phyloP scores from a whole-genome alignment of 2,113 vertebrate species.

The Phaethon lepturus region DNA sequence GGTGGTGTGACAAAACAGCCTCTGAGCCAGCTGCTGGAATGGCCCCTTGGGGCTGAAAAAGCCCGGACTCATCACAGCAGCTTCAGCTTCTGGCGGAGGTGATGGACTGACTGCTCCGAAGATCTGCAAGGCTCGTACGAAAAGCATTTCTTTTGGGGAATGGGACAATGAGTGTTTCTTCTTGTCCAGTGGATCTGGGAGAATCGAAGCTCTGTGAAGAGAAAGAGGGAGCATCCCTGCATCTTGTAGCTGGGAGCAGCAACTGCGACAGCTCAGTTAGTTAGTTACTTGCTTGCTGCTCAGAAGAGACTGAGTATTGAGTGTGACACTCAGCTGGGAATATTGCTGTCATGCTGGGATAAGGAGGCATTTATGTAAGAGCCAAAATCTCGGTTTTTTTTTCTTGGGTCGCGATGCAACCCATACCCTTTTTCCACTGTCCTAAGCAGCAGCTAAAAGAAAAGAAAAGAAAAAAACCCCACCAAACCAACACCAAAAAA shows the following conservation, averaged over 20 bases:
- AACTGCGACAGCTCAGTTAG: background rate
- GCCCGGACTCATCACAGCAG: fast-evolving
- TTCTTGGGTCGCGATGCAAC: background rate
- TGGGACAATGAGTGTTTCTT: fast-evolving
- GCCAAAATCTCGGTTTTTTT: background rate
- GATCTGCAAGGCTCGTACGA: fast-evolving
- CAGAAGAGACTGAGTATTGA: fast-evolving
- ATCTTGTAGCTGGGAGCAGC: fast-evolving
- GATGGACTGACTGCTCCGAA: fast-evolving
- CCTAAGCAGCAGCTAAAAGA: background rate
- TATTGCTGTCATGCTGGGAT: fast-evolving
- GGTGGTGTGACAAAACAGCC: background rate
- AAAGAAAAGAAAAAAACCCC: too few species aligned
- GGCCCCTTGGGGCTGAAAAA: background rate
- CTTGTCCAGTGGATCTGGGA: fast-evolving
- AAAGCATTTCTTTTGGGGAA: fast-evolving
- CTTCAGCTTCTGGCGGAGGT: background rate
- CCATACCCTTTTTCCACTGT: background rate
- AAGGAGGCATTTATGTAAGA: fast-evolving
- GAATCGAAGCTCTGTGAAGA: background rate
- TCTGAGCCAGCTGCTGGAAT: background rate
- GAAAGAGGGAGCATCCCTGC: background rate
- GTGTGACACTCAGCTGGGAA: background rate
- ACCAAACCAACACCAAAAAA: too few species aligned
- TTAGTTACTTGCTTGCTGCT: fast-evolving